Evolutionary conservation across 2,797 vertebrate genomes (phyloP).

Genomic region (Sciurus carolinensis): DNA sequence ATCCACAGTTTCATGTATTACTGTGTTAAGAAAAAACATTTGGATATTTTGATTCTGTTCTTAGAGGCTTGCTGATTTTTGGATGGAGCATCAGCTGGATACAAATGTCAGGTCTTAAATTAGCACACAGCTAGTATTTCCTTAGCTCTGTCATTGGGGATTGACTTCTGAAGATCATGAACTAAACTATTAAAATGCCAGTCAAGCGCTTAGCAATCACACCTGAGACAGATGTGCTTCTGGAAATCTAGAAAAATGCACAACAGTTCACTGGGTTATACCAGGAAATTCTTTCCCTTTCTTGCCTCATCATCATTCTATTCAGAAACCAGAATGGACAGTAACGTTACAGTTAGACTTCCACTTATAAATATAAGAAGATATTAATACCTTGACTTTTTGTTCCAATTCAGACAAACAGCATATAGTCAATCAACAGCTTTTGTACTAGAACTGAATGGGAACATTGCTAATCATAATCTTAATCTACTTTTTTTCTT

Average conservation of each 20-base stretch:
- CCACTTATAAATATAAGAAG: neutral
- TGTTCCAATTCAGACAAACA: constrained; percentile 1
- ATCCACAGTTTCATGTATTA: neutral
- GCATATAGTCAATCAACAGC: neutral
- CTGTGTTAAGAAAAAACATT: neutral
- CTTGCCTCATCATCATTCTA: neutral
- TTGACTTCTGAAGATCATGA: constrained; percentile 20
- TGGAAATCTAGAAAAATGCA: constrained; percentile 6
- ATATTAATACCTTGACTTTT: neutral
- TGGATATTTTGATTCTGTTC: constrained; percentile 25
- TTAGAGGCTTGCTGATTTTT: neutral
- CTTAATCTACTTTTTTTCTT: neutral
- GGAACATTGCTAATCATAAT: neutral
- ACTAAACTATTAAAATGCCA: constrained; percentile 45
- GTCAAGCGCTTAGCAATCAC: neutral
- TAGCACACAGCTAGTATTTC: neutral
- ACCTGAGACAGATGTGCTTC: neutral
- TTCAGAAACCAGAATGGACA: neutral
- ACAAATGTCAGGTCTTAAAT: neutral
- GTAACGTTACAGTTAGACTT: neutral
- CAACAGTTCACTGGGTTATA: neutral
- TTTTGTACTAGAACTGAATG: neutral
- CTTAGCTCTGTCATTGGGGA: neutral
- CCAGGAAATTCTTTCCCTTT: neutral
- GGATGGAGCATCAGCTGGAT: neutral